Evolutionary conservation across 2,113 vertebrate species (phyloP).

Genomic region (Mungos mungo): DNA sequence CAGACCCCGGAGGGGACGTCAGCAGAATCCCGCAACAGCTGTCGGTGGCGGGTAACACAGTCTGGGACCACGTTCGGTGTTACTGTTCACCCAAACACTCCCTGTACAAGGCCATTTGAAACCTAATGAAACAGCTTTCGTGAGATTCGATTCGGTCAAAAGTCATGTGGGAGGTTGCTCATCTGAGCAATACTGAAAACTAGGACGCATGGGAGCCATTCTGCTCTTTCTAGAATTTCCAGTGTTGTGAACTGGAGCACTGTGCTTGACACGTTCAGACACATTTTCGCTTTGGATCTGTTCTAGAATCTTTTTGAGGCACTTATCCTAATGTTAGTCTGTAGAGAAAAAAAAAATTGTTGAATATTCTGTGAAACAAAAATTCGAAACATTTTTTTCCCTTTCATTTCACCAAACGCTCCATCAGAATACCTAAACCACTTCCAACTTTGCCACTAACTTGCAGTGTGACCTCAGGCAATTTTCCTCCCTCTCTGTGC

Average conservation of each 20-base stretch:
- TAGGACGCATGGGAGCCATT: fast-evolving
- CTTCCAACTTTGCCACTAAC: conserved; percentile 12
- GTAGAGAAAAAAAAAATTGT: conserved; percentile 1
- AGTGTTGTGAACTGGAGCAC: neutral
- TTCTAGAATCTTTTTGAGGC: neutral
- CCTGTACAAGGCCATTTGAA: neutral
- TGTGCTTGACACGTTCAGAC: neutral
- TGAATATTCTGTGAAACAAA: neutral
- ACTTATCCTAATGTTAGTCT: neutral
- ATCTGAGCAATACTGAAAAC: neutral
- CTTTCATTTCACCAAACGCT: conserved; percentile 36
- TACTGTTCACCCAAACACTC: neutral
- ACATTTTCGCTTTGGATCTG: neutral
- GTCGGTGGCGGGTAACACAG: neutral
- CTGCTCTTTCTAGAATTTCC: neutral
- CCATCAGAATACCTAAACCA: neutral
- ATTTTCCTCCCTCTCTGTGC: conserved; percentile 43
- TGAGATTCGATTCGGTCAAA: neutral
- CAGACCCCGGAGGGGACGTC: neutral
- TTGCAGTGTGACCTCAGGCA: conserved; percentile 3
- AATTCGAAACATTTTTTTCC: conserved; percentile 41
- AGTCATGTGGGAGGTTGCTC: neutral
- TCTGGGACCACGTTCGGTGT: neutral
- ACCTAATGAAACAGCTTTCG: neutral
- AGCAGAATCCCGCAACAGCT: neutral